These are phyloP conservation scores for Rhopilema esculentum DNA, from an alignment of 30 jellyfish, hydroid and myxozoan species.

Conservation along the genomic window DNA sequence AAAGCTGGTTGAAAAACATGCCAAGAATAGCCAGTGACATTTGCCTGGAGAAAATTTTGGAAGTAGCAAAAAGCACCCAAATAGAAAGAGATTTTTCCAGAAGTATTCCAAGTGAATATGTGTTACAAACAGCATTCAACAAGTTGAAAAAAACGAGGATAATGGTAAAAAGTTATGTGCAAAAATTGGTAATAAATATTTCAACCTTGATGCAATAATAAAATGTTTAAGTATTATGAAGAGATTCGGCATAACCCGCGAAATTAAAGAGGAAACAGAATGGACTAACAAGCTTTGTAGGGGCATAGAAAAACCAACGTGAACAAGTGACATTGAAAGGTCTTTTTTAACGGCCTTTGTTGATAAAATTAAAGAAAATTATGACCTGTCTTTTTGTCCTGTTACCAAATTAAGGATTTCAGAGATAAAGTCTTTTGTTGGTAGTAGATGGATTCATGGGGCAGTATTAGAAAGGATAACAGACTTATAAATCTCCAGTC, in stretches of 20 bases:
- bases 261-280: background rate
- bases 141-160: background rate
- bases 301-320: background rate
- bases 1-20: background rate
- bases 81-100: background rate
- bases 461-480: background rate
- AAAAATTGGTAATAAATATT: background rate
- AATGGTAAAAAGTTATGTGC: background rate
- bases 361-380: background rate
- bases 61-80: background rate
- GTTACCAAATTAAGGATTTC: background rate
- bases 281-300: background rate
- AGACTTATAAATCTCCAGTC: background rate
- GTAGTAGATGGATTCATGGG: slow-evolving; percentile 6
- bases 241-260: background rate
- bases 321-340: background rate
- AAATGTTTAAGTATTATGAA: background rate
- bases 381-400: background rate
- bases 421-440: background rate
- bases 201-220: background rate
- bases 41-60: background rate
- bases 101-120: background rate
- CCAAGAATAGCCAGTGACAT: background rate
- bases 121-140: background rate
- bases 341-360: background rate